These are phyloP conservation scores for Nyctibius bracteatus DNA, from an alignment of 2,113 vertebrate species.

Conservation along the genomic window DNA sequence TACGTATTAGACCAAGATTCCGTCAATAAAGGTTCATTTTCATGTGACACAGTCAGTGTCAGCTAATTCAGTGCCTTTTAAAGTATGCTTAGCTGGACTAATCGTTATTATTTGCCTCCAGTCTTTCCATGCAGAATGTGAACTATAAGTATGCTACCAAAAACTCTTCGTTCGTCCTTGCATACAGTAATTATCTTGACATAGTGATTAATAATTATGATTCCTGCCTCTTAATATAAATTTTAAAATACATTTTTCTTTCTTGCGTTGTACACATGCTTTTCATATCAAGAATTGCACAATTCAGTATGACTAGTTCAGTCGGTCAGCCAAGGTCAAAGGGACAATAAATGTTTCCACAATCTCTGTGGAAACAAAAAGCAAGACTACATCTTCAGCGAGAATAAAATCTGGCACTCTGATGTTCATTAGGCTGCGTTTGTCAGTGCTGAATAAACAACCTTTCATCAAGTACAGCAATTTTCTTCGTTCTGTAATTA, in stretches of 20 bases:
- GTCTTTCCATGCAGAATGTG: background rate
- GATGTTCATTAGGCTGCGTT: background rate
- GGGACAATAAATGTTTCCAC: conserved; percentile 7
- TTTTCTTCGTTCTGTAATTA: conserved; percentile 62
- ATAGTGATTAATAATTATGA: background rate
- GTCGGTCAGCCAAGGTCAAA: background rate
- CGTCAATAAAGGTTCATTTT: background rate
- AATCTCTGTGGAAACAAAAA: conserved; percentile 23
- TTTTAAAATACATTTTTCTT: background rate
- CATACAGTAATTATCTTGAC: conserved; percentile 3
- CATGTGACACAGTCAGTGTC: background rate
- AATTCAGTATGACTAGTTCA: background rate
- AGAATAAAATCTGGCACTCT: conserved; percentile 9
- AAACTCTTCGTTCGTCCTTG: conserved; percentile 15
- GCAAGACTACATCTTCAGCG: background rate
- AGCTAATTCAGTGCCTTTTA: conserved; percentile 40
- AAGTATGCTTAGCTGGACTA: conserved; percentile 16
- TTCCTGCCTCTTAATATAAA: background rate
- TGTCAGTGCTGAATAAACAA: conserved; percentile 37
- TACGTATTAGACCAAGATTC: background rate
- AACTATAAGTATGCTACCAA: background rate
- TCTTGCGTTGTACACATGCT: background rate
- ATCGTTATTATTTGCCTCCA: conserved; percentile 41
- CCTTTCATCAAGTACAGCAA: conserved; percentile 53
- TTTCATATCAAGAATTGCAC: background rate